These are phyloP conservation scores for Erebia epiphron DNA, from an alignment of 2,888 invertebrate genomes.

Conservation along the genomic window DNA sequence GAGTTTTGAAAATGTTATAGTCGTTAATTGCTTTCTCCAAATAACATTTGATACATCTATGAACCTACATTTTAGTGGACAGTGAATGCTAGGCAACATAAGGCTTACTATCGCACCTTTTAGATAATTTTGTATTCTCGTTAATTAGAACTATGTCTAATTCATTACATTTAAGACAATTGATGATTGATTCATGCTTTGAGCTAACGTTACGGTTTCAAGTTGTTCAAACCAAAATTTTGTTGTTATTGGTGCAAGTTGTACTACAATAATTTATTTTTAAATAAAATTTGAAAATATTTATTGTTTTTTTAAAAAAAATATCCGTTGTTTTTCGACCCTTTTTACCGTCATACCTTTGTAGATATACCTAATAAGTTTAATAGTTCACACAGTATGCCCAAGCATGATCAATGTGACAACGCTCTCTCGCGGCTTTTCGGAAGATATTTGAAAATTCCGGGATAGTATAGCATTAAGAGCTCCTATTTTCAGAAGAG, in stretches of 20 bases:
- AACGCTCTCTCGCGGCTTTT: no score
- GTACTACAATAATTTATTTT: conserved; percentile 82
- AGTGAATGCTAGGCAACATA: conserved; percentile 19
- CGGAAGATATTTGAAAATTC: no score
- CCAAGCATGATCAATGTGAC: no score
- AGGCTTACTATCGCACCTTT: conserved; percentile 46
- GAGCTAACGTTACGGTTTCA: conserved; percentile 74
- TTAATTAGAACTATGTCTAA: conserved; percentile 25
- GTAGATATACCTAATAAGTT: no score
- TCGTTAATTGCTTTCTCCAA: background rate
- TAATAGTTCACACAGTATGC: no score
- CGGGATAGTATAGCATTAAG: no score
- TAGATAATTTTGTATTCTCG: conserved; percentile 62
- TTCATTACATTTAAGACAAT: conserved; percentile 30
- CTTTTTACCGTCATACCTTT: no score
- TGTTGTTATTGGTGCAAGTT: conserved; percentile 82
- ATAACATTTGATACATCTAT: background rate
- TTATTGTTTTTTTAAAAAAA: conserved; percentile 7
- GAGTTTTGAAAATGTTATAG: background rate
- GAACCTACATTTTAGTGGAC: conserved; percentile 21
- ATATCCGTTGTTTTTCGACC: background rate
- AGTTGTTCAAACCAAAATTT: conserved; percentile 79
- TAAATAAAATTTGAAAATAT: conserved; percentile 74
- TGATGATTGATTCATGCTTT: conserved; percentile 65
- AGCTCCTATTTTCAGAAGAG: no score